Evolutionary conservation across 2,113 vertebrate genomes (phyloP).

Genomic region (Uropsilus gracilis): DNA sequence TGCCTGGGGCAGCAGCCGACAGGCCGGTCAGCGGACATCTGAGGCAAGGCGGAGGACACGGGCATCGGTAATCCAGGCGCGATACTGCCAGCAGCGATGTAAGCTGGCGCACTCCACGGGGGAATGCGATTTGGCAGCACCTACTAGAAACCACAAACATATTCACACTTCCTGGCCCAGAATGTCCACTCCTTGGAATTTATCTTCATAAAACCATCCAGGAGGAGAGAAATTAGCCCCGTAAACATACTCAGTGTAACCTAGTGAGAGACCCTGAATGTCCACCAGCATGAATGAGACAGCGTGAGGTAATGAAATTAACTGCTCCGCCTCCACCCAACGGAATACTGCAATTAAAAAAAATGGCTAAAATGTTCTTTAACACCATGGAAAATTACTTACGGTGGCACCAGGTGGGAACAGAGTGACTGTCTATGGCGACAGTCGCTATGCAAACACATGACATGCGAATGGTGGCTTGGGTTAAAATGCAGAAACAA

Average conservation of each 20-base stretch:
- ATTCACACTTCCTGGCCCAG: conserved; percentile 59
- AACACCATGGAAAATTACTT: conserved; percentile 30
- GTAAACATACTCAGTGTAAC: conserved; percentile 22
- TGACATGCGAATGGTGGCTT: not conserved
- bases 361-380: not conserved
- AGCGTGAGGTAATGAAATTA: not conserved
- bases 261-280: not conserved
- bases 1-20: not conserved
- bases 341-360: not conserved
- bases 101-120: conserved; percentile 43
- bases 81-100: not conserved
- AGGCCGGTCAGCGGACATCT: not conserved
- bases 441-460: not conserved
- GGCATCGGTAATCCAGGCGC: not conserved
- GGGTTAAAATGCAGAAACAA: not conserved
- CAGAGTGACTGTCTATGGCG: not conserved
- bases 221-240: conserved; percentile 1
- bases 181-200: conserved; percentile 47
- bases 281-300: not conserved
- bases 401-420: not conserved
- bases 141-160: conserved; percentile 61
- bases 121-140: conserved; percentile 53
- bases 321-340: not conserved
- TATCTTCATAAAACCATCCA: conserved; percentile 57
- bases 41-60: not conserved